These are phyloP conservation scores for Oryzias sinensis DNA, from an alignment of 2,797 vertebrate species.

Conservation along the genomic window DNA sequence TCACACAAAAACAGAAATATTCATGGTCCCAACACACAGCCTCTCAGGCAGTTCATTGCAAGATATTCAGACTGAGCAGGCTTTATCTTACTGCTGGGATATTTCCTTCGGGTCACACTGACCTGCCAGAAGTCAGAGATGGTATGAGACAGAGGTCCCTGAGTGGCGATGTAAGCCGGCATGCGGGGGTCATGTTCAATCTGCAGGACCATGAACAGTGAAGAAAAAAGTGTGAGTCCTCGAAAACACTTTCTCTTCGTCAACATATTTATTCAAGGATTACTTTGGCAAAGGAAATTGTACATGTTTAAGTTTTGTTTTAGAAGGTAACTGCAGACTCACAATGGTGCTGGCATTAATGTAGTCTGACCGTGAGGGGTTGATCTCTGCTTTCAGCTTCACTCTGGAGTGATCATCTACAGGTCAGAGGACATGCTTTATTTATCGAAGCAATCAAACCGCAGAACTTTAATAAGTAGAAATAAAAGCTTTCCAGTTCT, in stretches of 20 bases:
- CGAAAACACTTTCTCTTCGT: too few relatives aligned
- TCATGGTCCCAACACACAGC: neutral
- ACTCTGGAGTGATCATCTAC: conserved; percentile 92
- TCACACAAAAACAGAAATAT: neutral
- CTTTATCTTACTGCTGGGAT: too few relatives aligned
- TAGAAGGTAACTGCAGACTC: conserved; percentile 37
- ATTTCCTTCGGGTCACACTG: conserved; percentile 14
- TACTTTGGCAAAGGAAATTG: too few relatives aligned
- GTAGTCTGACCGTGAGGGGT: conserved; percentile 91
- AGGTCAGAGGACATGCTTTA: conserved; percentile 13
- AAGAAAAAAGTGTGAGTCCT: neutral
- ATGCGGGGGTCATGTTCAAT: conserved; percentile 96
- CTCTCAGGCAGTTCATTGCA: neutral
- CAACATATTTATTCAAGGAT: too few relatives aligned
- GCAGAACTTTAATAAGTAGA: too few relatives aligned
- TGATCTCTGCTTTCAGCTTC: conserved; percentile 90
- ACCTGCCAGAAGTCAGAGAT: conserved; percentile 99
- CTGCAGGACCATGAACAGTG: conserved; percentile 58
- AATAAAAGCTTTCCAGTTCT: neutral
- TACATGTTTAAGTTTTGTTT: too few relatives aligned
- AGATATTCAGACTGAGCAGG: neutral
- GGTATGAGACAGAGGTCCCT: conserved; percentile 93
- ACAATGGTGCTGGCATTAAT: conserved; percentile 97
- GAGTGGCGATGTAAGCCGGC: conserved; percentile 95
- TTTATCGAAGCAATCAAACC: too few relatives aligned